Evolutionary conservation across 2,113 vertebrate genomes (phyloP).

Genomic region (Uria lomvia): DNA sequence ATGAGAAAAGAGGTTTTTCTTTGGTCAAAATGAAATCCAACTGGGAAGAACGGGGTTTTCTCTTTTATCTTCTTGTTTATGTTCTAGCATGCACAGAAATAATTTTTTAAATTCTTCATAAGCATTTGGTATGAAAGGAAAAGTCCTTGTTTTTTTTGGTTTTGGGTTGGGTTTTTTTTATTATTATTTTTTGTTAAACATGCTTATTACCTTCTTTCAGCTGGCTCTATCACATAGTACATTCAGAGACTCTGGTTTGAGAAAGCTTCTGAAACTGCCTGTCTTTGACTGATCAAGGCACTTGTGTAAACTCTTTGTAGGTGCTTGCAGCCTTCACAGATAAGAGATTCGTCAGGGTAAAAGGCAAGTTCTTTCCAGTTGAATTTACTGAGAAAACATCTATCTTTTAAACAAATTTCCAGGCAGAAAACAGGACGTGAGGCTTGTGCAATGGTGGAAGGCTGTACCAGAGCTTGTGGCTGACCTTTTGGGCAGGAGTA

Average conservation of each 20-base stretch:
- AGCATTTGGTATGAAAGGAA: not conserved
- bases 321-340: not conserved
- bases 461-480: not conserved
- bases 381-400: not conserved
- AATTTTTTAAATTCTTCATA: not conserved
- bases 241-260: not conserved
- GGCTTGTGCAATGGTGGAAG: not conserved
- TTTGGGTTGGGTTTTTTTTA: not conserved
- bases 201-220: not conserved
- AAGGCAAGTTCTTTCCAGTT: not conserved
- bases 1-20: not conserved
- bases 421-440: not conserved
- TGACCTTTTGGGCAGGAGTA: not conserved
- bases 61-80: not conserved
- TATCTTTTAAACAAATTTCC: not conserved
- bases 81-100: not conserved
- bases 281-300: not conserved
- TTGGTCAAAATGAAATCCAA: conserved; percentile 1
- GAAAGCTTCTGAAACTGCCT: not conserved
- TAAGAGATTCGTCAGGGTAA: not conserved
- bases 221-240: not conserved
- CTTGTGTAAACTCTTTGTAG: not conserved
- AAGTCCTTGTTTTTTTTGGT: not conserved
- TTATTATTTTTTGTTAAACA: not conserved
- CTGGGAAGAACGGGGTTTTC: not conserved